Evolutionary conservation across 92 coral and sea anemone genomes (phyloP).

Genomic region (Umimayanthus kanabou): DNA sequence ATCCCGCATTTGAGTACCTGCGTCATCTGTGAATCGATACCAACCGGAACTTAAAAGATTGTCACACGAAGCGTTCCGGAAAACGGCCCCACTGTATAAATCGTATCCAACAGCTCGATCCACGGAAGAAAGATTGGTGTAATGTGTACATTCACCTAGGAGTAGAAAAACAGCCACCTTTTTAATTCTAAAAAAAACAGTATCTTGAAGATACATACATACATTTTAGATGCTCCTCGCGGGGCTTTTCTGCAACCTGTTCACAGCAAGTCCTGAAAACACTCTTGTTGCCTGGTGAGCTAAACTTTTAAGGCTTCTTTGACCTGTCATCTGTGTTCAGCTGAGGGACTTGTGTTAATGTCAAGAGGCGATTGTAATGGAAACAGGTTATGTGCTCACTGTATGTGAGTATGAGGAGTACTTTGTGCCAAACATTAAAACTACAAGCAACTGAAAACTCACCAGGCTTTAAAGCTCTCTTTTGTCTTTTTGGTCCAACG

Average conservation of each 20-base stretch:
- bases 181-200: no score
- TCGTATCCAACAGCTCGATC: constrained; percentile 2
- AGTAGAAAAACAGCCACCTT: neutral
- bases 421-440: neutral
- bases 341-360: no score
- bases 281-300: no score
- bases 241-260: no score
- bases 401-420: no score
- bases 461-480: neutral
- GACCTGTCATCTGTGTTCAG: no score
- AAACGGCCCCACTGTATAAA: neutral
- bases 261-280: no score
- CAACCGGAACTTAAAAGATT: neutral
- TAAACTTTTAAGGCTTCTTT: no score
- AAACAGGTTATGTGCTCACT: no score
- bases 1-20: constrained; percentile 34
- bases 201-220: no score
- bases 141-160: neutral
- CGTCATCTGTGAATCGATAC: constrained; percentile 34
- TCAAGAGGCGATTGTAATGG: no score
- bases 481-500: neutral
- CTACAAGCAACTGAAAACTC: neutral
- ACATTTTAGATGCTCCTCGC: no score
- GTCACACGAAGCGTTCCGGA: neutral
- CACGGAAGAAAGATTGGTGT: neutral